These are phyloP conservation scores for Climacteris rufus DNA, from an alignment of 2,113 vertebrate species.

Conservation along the genomic window DNA sequence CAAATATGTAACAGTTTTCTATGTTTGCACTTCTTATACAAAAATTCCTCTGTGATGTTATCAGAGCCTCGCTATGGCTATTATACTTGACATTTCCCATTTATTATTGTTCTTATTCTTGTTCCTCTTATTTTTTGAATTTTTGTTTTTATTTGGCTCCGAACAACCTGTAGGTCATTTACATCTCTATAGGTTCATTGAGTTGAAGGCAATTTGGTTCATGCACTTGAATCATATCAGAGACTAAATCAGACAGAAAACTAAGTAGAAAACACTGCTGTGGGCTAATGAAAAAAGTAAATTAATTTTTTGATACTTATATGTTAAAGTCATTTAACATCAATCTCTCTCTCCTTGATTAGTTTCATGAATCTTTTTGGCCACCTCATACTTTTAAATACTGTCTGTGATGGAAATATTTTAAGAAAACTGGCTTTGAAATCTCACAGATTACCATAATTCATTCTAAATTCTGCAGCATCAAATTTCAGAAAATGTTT, in stretches of 20 bases:
- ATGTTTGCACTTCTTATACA: not conserved
- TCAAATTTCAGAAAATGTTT: not conserved
- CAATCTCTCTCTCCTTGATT: not conserved
- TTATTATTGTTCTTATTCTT: not conserved
- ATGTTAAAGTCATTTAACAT: not conserved
- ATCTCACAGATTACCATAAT: not conserved
- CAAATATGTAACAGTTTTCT: not conserved
- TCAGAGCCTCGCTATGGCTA: not conserved
- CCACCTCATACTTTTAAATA: not conserved
- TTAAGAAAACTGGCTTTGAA: not conserved
- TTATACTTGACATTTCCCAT: not conserved
- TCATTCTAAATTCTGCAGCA: not conserved
- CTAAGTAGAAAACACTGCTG: not conserved
- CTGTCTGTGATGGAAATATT: not conserved
- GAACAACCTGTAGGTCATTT: not conserved
- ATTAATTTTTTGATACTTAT: not conserved
- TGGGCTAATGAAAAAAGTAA: not conserved
- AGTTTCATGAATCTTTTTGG: not conserved
- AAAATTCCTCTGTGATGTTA: not conserved
- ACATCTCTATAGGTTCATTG: not conserved
- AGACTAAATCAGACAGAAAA: not conserved
- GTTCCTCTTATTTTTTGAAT: not conserved
- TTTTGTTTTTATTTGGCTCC: not conserved
- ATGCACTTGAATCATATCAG: not conserved
- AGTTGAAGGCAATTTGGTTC: not conserved